Percentiles rank a stretch among this genome's conserved stretches.
phyloP scores from a whole-genome alignment of 2,797 vertebrate species.

The Pangasius mekongensis region DNA sequence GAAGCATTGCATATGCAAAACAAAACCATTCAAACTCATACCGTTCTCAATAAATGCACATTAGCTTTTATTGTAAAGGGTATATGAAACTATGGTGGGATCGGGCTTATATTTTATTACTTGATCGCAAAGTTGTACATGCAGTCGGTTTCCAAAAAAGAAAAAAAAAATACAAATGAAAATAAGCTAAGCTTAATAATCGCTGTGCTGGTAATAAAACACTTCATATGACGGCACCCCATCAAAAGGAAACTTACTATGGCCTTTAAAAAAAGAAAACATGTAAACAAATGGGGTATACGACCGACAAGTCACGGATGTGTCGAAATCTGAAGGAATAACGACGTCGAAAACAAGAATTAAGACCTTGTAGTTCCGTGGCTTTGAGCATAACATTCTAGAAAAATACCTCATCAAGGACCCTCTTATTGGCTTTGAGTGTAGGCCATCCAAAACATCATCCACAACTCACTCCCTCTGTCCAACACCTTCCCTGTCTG shows the following conservation, averaged over 20 bases:
- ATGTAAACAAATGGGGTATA: conserved; percentile 73
- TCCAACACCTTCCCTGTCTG: conserved; percentile 57
- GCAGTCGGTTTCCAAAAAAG: conserved; percentile 77
- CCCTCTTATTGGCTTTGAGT: conserved; percentile 60
- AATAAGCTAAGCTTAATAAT: conserved; percentile 72
- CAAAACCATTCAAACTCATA: conserved; percentile 67
- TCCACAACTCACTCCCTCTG: conserved; percentile 57
- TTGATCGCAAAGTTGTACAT: conserved; percentile 79
- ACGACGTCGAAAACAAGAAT: conserved; percentile 74
- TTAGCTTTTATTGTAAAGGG: conserved; percentile 81
- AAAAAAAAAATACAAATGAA: conserved; percentile 50
- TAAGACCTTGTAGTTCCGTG: conserved; percentile 79
- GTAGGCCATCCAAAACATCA: conserved; percentile 53
- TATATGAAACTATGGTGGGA: conserved; percentile 82
- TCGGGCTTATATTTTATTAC: conserved; percentile 73
- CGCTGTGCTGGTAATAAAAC: conserved; percentile 70
- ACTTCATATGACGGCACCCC: conserved; percentile 69
- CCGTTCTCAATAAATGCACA: conserved; percentile 64
- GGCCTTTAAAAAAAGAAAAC: conserved; percentile 70
- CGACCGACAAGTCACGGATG: conserved; percentile 63
- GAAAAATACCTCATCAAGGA: conserved; percentile 69
- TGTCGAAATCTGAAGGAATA: conserved; percentile 63
- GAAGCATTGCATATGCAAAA: conserved; percentile 57
- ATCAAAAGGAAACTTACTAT: conserved; percentile 65
- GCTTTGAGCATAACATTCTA: conserved; percentile 75